Conservation (phyloP, 2,797 vertebrate species). For the Xiphophorus birchmanni region DNA sequence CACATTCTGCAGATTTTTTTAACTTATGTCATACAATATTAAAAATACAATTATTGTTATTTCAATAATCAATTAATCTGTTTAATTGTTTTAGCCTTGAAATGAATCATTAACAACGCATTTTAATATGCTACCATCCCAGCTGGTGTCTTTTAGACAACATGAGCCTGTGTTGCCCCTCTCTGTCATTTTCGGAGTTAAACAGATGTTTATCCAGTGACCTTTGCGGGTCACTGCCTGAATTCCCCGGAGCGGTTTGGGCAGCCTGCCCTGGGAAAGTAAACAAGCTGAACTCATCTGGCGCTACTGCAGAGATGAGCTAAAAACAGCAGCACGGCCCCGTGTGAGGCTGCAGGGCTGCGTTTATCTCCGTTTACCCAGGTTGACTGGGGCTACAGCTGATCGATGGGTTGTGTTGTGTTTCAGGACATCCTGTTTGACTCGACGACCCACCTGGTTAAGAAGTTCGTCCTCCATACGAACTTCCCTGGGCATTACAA, state of each 20-base stretch:
- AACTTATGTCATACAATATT: not conserved
- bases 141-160: not conserved
- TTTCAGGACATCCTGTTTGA: constrained; percentile 97
- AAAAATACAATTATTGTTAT: not conserved
- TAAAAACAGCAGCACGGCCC: not conserved
- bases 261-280: constrained; percentile 6
- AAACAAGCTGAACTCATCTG: constrained; percentile 15
- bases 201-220: not conserved
- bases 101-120: not conserved
- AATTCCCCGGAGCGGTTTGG: constrained; percentile 11
- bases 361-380: constrained; percentile 1
- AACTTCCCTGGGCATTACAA: constrained; percentile 99
- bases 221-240: not conserved
- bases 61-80: not conserved
- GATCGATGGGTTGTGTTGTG: constrained; percentile 27
- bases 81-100: not conserved
- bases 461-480: constrained; percentile 99
- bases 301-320: not conserved
- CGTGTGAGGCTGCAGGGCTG: not conserved
- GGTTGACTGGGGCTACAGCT: not conserved
- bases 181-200: not conserved
- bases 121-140: not conserved
- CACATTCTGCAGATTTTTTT: not conserved
- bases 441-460: constrained; percentile 95
- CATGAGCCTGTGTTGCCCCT: not conserved